Percentiles rank a stretch among this genome's conserved stretches.
phyloP scores from a whole-genome alignment of 2,888 invertebrate genomes.

The Mesopsocus fuscifrons region DNA sequence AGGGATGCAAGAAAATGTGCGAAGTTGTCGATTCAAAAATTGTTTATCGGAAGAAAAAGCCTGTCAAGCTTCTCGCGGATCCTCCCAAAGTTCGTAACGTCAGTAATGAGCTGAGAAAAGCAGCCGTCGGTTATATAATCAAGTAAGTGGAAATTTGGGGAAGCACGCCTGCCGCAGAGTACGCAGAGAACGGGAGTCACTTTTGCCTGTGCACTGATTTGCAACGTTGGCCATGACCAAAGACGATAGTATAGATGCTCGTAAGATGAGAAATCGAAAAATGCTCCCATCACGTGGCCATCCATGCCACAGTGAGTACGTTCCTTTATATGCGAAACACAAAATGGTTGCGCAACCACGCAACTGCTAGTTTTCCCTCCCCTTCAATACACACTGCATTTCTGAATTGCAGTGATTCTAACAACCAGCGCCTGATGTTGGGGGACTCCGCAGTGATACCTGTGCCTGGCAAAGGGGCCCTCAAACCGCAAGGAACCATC shows the following conservation, averaged over 20 bases:
- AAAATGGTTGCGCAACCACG: no score
- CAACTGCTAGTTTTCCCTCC: no score
- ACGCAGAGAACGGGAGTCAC: no score
- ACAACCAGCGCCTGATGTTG: slow-evolving; percentile 76
- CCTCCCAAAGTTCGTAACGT: slow-evolving; percentile 68
- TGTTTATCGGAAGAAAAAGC: slow-evolving; percentile 65
- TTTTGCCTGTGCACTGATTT: no score
- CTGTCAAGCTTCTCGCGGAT: slow-evolving; percentile 60
- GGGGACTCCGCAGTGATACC: slow-evolving; percentile 90
- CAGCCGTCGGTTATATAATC: slow-evolving; percentile 72
- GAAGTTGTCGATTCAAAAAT: slow-evolving; percentile 54
- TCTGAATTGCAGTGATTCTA: slow-evolving; percentile 68
- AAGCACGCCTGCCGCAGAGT: no score
- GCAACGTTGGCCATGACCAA: no score
- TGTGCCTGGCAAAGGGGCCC: slow-evolving; percentile 54
- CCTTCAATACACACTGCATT: no score
- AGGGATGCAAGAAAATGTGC: slow-evolving; percentile 27
- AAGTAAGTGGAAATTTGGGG: slow-evolving; percentile 48
- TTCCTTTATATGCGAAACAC: no score
- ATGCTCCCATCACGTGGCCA: no score
- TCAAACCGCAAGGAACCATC: slow-evolving; percentile 74
- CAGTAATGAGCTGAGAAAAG: slow-evolving; percentile 55
- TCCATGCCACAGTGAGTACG: no score
- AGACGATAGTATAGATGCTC: no score
- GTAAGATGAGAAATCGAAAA: no score